Evolutionary conservation across 2,888 invertebrate species (phyloP).

Genomic region (Mythimna impura): DNA sequence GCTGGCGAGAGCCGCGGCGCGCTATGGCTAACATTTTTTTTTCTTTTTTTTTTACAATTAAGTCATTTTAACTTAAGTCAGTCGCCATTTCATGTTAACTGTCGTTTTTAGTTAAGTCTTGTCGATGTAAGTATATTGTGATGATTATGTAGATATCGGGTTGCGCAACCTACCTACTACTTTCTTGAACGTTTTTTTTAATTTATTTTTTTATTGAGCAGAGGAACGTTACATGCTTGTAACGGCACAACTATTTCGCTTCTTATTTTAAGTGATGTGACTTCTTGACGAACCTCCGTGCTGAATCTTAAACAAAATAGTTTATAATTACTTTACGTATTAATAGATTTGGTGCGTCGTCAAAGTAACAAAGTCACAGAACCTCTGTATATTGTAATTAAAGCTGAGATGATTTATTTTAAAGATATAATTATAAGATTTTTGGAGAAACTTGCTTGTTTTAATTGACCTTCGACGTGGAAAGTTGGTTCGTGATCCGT

Average conservation of each 20-base stretch:
- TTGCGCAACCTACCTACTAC: conserved; percentile 69
- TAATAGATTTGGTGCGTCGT: conserved; percentile 52
- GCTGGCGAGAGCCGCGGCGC: conserved; percentile 61
- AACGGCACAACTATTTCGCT: conserved; percentile 69
- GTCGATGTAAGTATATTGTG: conserved; percentile 73
- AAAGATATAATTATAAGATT: conserved; percentile 75
- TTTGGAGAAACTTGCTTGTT: conserved; percentile 78
- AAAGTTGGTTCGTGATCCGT: conserved; percentile 82
- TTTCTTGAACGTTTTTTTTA: conserved; percentile 64
- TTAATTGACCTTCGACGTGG: conserved; percentile 79
- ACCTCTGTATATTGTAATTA: conserved; percentile 65
- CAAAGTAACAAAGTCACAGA: conserved; percentile 45
- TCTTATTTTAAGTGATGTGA: conserved; percentile 60
- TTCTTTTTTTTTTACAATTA: conserved; percentile 74
- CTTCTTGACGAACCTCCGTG: conserved; percentile 36
- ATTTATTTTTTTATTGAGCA: conserved; percentile 65
- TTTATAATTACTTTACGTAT: conserved; percentile 51
- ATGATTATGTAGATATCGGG: conserved; percentile 68
- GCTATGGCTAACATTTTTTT: conserved; percentile 73
- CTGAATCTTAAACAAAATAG: conserved; percentile 56
- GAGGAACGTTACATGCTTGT: conserved; percentile 65
- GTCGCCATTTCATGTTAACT: conserved; percentile 86
- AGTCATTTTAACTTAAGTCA: conserved; percentile 85
- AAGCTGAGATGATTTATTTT: conserved; percentile 71
- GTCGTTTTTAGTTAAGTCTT: conserved; percentile 77